Base-by-base conservation (phyloP, 2,113 vertebrate species). In the Pithys albifrons region DNA sequence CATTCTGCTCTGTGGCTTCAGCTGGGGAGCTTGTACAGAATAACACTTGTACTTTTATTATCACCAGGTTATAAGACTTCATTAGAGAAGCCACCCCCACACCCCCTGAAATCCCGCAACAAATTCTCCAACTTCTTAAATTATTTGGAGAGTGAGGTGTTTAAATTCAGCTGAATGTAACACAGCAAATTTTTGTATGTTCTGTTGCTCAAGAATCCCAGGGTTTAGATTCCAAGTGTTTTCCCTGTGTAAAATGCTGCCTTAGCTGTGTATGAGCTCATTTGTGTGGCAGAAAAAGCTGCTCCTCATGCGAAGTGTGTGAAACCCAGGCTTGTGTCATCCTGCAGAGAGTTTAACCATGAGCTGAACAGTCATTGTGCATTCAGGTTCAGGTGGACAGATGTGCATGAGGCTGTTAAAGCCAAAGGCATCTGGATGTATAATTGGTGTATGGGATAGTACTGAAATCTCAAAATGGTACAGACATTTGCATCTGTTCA, bases 401-500 rank as follows among this genome's bases (percentile, higher is more conserved):
- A 88, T 48, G 69, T 65, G 57, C 48, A 37, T 2, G 51, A 91
- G 43, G 39, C 76, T 89, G 31, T 45, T 49, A 31, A 64, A 85
- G 35, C 66, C 35, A 75, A 85, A 85, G 66, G 69, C 92, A 96
- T 88, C 79, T 96, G 93, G 88, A 39, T 85, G 7, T 75, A 4
- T 87, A 74, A 91, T 87, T 61, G 75, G 49, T 73, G 8, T 61
- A n/a, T 79, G 70, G 83, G 64, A 27, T 77, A 61, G 48, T 20
- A 86, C 18, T 14, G 55, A 83, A 66, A 48, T 79, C 52, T 96
- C 72, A 62, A 37, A 97, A 89, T 12, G 65, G 43, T 66, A 20
- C 79, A 93, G 82, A 65, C 18, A 4, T 80, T 89, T 93, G 64
- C 93, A 85, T 75, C 66, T 91, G 90, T 85, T 95, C 43, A 35